Base-by-base conservation (phyloP, 2,888 invertebrate genomes). In the Cheilosia vernalis region DNA sequence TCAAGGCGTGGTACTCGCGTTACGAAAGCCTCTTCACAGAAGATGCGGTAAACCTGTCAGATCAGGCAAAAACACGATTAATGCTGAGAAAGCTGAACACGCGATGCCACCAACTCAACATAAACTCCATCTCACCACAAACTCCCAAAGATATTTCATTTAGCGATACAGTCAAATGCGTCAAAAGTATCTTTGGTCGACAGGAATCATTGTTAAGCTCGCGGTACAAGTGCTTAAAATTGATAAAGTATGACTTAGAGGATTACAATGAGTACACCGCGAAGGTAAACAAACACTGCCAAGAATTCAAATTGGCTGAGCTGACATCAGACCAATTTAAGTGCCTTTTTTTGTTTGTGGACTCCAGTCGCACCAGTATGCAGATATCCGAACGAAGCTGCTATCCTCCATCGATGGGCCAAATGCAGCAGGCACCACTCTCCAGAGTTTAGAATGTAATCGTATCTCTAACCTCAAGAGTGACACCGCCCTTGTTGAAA, bases 221-320 rank as follows among this genome's bases (percentile, higher is more conserved):
- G 13, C 24, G 47, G 2, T 56, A 58, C 44, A 56, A 70, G 6
- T 70, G 58, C 21, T 27, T 58, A n/a, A 47, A 44, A 44, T 17
- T 58, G 2, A 27, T 4, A 10, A 56, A 44, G 37, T 19, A 27
- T 19, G 6, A 33, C 6, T n/a, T n/a, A 4, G 19, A 49, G 27
- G 72, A 72, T 17, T 72, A 33, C n/a, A 42, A 42, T n/a, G 42
- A 42, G 42, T 42, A 42, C 42, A 4, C 42, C 13, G 42, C 42
- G n/a, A 42, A 70, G 4, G 72, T 72, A 10, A 60, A 60, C 56
- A 27, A 60, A 37, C 60, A 72, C 4, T 72, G 60, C 19, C 51
- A 72, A 24, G 33, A 33, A 13, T 72, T 60, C 4, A 72, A 72
- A 13, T 21, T 49, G 5, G 17, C n/a, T 21, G 61, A 67, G 53